A percentile compares a stretch with the other conserved stretches of the same genome.
These are phyloP conservation scores for Illadopsis cleaveri DNA, from an alignment of 2,113 vertebrate genomes.

Conservation along the genomic window DNA sequence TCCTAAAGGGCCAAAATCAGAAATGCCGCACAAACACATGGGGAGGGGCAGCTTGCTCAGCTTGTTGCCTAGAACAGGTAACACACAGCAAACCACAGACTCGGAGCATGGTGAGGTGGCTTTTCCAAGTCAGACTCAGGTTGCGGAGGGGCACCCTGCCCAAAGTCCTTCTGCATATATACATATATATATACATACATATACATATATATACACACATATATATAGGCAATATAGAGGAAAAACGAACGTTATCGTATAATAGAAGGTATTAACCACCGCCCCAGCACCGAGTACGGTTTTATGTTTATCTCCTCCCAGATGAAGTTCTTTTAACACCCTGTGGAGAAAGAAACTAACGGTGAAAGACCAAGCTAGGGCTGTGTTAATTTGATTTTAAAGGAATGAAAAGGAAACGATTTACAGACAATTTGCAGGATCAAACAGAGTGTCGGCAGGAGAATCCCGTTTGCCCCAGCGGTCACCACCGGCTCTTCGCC, in stretches of 20 bases:
- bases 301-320: not conserved
- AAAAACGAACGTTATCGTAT: not conserved
- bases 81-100: not conserved
- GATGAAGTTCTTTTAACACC: not conserved
- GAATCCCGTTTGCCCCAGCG: not conserved
- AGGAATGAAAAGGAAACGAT: not conserved
- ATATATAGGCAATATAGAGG: fast-evolving
- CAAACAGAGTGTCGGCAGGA: not conserved
- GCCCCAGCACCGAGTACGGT: not conserved
- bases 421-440: not conserved
- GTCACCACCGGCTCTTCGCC: not conserved
- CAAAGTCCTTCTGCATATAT: not conserved
- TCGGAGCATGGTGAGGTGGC: fast-evolving
- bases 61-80: not conserved
- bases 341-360: not conserved
- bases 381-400: not conserved
- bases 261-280: not conserved
- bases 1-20: not conserved
- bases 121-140: not conserved
- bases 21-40: not conserved
- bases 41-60: not conserved
- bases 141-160: not conserved
- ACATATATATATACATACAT: too few relatives aligned
- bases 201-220: too few relatives aligned
- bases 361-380: not conserved